Conservation (phyloP, 2,888 invertebrate genomes). For the Acronicta alni region DNA sequence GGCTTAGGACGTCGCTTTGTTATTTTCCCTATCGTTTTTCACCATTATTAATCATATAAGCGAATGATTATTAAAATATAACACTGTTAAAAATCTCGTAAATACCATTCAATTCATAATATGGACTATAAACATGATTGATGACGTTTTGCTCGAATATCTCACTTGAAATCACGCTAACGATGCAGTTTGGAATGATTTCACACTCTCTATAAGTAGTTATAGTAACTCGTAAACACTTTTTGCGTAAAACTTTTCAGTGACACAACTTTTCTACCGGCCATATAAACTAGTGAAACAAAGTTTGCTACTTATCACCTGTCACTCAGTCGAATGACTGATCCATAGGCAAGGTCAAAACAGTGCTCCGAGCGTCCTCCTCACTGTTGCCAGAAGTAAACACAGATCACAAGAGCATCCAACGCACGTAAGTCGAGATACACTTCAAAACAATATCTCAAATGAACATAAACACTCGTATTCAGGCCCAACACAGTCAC, state of each 20-base stretch:
- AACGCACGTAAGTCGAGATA: slow-evolving; percentile 79
- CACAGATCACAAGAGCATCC: slow-evolving; percentile 85
- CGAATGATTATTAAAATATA: slow-evolving; percentile 6
- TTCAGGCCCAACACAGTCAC: slow-evolving; percentile 65
- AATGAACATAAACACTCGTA: slow-evolving; percentile 79
- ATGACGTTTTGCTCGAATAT: slow-evolving; percentile 15
- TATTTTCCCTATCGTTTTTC: slow-evolving; percentile 4
- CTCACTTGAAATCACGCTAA: slow-evolving; percentile 22
- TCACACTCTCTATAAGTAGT: slow-evolving; percentile 57
- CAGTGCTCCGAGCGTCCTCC: slow-evolving; percentile 75
- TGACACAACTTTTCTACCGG: slow-evolving; percentile 78
- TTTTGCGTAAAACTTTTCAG: slow-evolving; percentile 82
- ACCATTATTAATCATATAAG: slow-evolving; percentile 9
- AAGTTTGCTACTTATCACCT: slow-evolving; percentile 72
- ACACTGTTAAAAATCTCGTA: slow-evolving; percentile 11
- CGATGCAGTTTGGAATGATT: slow-evolving; percentile 25
- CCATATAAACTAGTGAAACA: slow-evolving; percentile 75
- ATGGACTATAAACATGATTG: slow-evolving; percentile 18
- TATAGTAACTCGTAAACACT: slow-evolving; percentile 74
- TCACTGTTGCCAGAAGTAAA: slow-evolving; percentile 83
- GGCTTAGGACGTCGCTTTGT: slow-evolving; percentile 3
- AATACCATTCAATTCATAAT: slow-evolving; percentile 14
- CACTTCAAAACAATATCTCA: slow-evolving; percentile 86
- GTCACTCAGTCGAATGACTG: slow-evolving; percentile 70
- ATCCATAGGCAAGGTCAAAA: slow-evolving; percentile 76